Evolutionary conservation across 2,797 vertebrate genomes (phyloP), one percentile per base, ranked within the genome.

Genomic region (Hoplostethus mediterraneus): DNA sequence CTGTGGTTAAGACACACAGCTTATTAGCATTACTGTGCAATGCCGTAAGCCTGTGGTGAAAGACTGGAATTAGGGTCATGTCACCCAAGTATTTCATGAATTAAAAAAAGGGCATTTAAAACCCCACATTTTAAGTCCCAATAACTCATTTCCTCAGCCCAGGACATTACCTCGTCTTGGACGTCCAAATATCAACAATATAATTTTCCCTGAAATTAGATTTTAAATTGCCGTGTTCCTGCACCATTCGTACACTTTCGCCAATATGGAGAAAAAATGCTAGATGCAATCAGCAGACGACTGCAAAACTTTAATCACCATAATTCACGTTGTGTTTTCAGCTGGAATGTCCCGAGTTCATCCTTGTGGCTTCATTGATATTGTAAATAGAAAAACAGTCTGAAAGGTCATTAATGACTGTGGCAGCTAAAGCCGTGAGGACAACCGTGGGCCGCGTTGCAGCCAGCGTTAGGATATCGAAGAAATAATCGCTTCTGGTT

Each of bases 341-440:
- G 55, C 47, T 81, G 75, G 71, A 89, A 87, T 82, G 77, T 86
- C 52, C 40, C 51, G 58, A 75, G 77, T 65, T 69, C 57, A 64
- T 87, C 77, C 72, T 21, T 79, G 84, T 11, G 81, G 83, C 62
- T 87, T 83, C 49, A 62, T 44, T 57, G 49, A 86, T 85, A 73
- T 84, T 81, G 81, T 87, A 81, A 92, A 87, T 82, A 86, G 83
- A 88, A 92, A 90, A 92, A 78, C 81, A 91, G 63, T 87, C 65
- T 75, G 73, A 75, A 84, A 71, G 56, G 68, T 80, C 64, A 60
- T 84, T 81, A 77, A 83, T 65, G 80, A 33, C 67, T 77, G 71
- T 65, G 75, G 77, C 79, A 87, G 73, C 82, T 85, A 80, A 75
- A 77, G 38, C 58, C 55, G 25, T 67, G 38, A 78, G 62, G 54